Evolutionary conservation across 2,888 invertebrate genomes (phyloP).

Genomic region (Hirtodrosophila confusa): DNA sequence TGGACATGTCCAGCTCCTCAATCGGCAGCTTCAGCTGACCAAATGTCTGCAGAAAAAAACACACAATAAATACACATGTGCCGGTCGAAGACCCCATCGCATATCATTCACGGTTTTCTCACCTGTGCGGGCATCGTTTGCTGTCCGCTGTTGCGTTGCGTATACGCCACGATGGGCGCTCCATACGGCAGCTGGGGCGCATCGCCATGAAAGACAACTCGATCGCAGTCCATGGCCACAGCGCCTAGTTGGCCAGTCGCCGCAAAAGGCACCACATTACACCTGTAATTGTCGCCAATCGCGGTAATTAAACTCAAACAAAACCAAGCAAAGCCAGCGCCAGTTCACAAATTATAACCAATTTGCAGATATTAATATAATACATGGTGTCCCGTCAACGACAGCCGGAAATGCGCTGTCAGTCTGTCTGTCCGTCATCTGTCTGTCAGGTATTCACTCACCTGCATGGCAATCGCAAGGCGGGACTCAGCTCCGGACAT

Average conservation of each 20-base stretch:
- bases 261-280: conserved; percentile 85
- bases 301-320: conserved; percentile 44
- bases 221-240: conserved; percentile 92
- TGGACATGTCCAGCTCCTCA: conserved; percentile 91
- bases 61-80: conserved; percentile 29
- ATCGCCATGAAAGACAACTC: conserved; percentile 91
- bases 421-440: conserved; percentile 20
- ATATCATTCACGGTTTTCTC: conserved; percentile 34
- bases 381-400: conserved; percentile 35
- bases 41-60: conserved; percentile 85
- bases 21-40: conserved; percentile 90
- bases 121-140: conserved; percentile 92
- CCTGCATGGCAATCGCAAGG: conserved; percentile 90
- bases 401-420: conserved; percentile 59
- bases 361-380: conserved; percentile 63
- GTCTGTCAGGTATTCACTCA: conserved; percentile 63
- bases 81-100: not conserved
- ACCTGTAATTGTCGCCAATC: conserved; percentile 83
- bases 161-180: conserved; percentile 91
- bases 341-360: conserved; percentile 53
- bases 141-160: conserved; percentile 91
- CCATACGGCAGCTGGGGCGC: conserved; percentile 91
- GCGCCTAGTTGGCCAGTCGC: conserved; percentile 85
- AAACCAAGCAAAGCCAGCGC: conserved; percentile 33
- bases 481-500: conserved; percentile 90